Evolutionary conservation across 1,140 invertebrate genomes (phyloP).

Genomic region (Cylas formicarius): DNA sequence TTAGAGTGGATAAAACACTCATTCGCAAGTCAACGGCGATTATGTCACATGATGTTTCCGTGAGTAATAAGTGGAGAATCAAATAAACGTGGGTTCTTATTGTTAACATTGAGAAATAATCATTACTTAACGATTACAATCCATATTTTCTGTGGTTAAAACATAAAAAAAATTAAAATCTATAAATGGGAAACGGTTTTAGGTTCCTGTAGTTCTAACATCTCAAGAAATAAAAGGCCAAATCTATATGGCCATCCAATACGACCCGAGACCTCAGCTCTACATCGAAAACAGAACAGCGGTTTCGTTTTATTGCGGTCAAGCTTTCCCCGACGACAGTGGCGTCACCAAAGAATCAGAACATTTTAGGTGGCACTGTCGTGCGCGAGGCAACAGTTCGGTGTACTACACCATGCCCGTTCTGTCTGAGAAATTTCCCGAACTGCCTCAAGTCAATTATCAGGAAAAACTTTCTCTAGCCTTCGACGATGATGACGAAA

Average conservation of each 20-base stretch:
- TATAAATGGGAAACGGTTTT: slow-evolving; percentile 2
- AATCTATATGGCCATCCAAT: slow-evolving; percentile 51
- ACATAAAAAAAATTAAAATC: slow-evolving; percentile 15
- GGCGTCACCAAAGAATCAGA: slow-evolving; percentile 30
- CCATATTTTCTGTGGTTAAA: too few species aligned
- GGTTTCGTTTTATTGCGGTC: slow-evolving; percentile 31
- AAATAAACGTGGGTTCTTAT: not conserved
- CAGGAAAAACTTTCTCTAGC: slow-evolving; percentile 30
- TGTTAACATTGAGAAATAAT: slow-evolving; percentile 1
- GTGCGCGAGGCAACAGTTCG: slow-evolving; percentile 24
- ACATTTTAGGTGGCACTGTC: slow-evolving; percentile 38
- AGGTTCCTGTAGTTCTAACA: slow-evolving; percentile 46
- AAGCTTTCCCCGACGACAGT: slow-evolving; percentile 24
- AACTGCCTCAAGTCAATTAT: slow-evolving; percentile 29
- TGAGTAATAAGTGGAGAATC: slow-evolving; percentile 24
- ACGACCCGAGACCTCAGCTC: slow-evolving; percentile 49
- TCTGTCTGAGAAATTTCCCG: slow-evolving; percentile 38
- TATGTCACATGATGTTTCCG: slow-evolving; percentile 28
- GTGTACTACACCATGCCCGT: slow-evolving; percentile 41
- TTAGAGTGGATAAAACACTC: slow-evolving; percentile 46
- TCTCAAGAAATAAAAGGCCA: slow-evolving; percentile 50
- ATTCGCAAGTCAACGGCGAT: slow-evolving; percentile 43
- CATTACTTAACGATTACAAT: not conserved
- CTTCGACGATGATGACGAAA: slow-evolving; percentile 19
- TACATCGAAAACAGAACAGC: slow-evolving; percentile 36